These are phyloP conservation scores for Margarornis squamiger DNA, from an alignment of 2,797 vertebrate species.

Conservation along the genomic window DNA sequence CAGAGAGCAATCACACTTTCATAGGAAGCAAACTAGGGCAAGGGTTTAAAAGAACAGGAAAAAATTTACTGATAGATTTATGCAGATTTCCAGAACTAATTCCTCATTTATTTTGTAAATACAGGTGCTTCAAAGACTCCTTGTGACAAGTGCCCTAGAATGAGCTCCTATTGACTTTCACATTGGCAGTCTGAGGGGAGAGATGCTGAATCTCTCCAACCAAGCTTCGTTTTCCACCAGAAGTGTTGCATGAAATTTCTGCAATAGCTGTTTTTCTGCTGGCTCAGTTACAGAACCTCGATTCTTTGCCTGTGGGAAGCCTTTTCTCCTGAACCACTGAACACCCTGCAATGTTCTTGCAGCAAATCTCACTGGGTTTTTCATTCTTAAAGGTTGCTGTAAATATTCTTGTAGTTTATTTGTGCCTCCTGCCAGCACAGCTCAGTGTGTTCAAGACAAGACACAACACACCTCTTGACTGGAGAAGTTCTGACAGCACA, in stretches of 20 bases:
- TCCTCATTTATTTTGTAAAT: background rate
- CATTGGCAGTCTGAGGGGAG: background rate
- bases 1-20: background rate
- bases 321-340: background rate
- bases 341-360: background rate
- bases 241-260: background rate
- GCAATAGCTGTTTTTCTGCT: background rate
- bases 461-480: background rate
- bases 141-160: background rate
- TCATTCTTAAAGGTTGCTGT: background rate
- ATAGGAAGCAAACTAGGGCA: background rate
- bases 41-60: background rate
- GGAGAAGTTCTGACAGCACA: background rate
- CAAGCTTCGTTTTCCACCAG: background rate
- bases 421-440: background rate
- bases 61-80: background rate
- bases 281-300: background rate
- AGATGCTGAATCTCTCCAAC: background rate
- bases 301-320: background rate
- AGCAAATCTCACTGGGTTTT: background rate
- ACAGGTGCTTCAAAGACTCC: background rate
- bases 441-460: background rate
- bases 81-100: background rate
- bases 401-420: background rate
- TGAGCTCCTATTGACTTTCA: background rate